These are phyloP conservation scores for Ischnus inquisitorius DNA, from an alignment of 2,888 invertebrate genomes.

Conservation along the genomic window DNA sequence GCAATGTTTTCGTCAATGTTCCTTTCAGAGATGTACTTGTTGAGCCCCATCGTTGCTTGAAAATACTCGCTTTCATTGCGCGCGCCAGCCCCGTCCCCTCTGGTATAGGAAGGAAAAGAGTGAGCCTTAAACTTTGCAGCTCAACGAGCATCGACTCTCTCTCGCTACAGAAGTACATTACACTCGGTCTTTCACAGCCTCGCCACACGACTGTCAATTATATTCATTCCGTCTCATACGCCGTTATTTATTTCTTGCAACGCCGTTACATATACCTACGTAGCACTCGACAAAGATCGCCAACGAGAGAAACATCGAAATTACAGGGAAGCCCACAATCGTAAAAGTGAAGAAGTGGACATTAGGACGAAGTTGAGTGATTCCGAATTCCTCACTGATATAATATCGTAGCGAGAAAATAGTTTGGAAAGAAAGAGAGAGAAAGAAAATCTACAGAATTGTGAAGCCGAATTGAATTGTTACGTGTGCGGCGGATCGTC, in stretches of 20 bases:
- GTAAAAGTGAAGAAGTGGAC: conserved; percentile 64
- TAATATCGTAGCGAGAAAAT: neutral
- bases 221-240: conserved; percentile 48
- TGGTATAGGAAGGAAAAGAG: conserved; percentile 31
- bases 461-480: neutral
- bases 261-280: neutral
- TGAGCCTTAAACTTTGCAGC: conserved; percentile 40
- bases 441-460: neutral
- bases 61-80: conserved; percentile 21
- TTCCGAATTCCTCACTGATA: conserved; percentile 59
- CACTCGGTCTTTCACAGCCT: conserved; percentile 23
- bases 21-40: conserved; percentile 31
- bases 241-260: conserved; percentile 49
- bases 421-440: neutral
- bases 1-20: conserved; percentile 65
- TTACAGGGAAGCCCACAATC: conserved; percentile 60
- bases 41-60: conserved; percentile 11
- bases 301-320: conserved; percentile 53
- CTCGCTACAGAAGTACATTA: conserved; percentile 42
- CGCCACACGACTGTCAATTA: conserved; percentile 59
- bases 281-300: conserved; percentile 12
- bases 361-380: conserved; percentile 63
- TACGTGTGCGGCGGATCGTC: neutral
- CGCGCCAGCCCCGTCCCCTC: neutral
- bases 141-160: conserved; percentile 52